Conservation (phyloP, 2,113 vertebrate species). For the Pedetes capensis region DNA sequence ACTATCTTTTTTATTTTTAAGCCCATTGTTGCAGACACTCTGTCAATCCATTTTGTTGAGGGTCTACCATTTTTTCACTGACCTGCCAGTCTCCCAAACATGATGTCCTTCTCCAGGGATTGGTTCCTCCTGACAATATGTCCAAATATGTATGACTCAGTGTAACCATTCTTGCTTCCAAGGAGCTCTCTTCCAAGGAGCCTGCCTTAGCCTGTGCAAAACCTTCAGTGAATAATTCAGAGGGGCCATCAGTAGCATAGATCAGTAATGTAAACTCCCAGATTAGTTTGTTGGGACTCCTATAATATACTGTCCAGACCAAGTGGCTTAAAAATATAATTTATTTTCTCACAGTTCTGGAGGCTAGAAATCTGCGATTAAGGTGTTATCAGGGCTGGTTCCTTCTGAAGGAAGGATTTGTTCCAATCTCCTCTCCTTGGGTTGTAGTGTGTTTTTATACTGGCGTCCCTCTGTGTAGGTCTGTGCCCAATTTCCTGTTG, state of each 20-base stretch:
- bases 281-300: not conserved
- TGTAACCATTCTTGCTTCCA: no score
- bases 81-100: no score
- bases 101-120: no score
- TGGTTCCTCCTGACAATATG: no score
- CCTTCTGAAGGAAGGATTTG: not conserved
- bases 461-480: not conserved
- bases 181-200: no score
- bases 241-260: not conserved
- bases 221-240: not conserved
- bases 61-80: no score
- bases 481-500: not conserved
- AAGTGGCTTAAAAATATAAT: not conserved
- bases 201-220: not conserved
- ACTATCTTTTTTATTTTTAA: no score
- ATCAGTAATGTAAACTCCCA: not conserved
- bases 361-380: not conserved
- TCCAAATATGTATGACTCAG: no score
- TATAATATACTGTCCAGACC: not conserved
- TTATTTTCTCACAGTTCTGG: not conserved
- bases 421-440: not conserved
- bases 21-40: no score
- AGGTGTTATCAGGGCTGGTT: not conserved
- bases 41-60: no score
- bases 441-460: not conserved